Conservation (phyloP, 2,113 vertebrate genomes). For the Orycteropus afer region DNA sequence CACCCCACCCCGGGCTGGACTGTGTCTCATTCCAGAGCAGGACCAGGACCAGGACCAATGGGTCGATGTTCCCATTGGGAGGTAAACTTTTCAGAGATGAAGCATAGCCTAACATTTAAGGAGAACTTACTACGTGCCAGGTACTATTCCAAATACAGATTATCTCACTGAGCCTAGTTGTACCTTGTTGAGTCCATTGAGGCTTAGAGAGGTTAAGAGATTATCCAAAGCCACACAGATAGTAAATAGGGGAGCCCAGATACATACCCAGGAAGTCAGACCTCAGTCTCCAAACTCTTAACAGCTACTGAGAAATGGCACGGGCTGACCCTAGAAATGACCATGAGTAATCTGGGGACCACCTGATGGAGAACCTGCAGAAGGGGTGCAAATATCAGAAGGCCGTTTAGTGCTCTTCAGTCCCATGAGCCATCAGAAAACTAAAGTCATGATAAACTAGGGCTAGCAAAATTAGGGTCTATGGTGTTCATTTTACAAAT, state of each 20-base stretch:
- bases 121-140: neutral
- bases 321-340: neutral
- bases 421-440: neutral
- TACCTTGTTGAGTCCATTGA: rapidly evolving
- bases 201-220: neutral
- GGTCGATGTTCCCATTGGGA: neutral
- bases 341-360: rapidly evolving
- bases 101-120: neutral
- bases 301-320: neutral
- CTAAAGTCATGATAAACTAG: neutral
- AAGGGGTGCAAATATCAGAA: neutral
- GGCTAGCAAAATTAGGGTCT: neutral
- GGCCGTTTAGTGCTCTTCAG: neutral
- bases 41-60: neutral
- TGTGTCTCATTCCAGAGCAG: neutral
- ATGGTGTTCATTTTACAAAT: neutral
- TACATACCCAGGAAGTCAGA: neutral
- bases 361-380: neutral
- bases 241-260: neutral
- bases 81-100: neutral
- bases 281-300: neutral
- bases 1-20: neutral
- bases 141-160: neutral
- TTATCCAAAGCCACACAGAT: neutral
- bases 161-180: neutral